Conservation (phyloP, 2,797 vertebrate genomes). For the Danio jaintianensis region DNA sequence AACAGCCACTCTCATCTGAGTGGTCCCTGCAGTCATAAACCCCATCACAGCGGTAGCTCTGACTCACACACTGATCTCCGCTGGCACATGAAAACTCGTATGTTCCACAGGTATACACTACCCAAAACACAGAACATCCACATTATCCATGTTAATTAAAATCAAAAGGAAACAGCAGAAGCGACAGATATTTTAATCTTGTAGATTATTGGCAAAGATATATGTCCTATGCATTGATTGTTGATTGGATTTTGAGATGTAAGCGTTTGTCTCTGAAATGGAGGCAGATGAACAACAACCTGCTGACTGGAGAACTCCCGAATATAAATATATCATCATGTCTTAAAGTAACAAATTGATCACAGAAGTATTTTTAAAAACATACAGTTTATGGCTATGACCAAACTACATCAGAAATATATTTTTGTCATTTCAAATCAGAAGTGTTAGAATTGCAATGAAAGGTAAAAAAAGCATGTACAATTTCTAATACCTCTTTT, state of each 20-base stretch:
- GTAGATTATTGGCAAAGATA: neutral
- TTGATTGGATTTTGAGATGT: neutral
- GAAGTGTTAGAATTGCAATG: no score
- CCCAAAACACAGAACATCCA: neutral
- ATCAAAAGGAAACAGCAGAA: neutral
- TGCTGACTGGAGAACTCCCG: neutral
- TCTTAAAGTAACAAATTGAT: no score
- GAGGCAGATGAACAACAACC: neutral
- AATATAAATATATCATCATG: neutral
- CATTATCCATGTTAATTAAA: neutral
- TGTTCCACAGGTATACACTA: constrained; percentile 86
- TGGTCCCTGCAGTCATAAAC: constrained; percentile 92
- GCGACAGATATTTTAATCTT: neutral
- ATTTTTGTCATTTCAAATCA: no score
- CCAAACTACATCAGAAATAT: no score
- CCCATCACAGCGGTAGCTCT: constrained; percentile 85
- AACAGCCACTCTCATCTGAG: constrained; percentile 88
- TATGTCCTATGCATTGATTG: neutral
- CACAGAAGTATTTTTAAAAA: no score
- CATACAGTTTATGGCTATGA: no score
- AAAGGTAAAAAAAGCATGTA: no score
- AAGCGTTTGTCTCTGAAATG: neutral
- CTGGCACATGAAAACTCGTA: constrained; percentile 87
- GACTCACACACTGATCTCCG: constrained; percentile 85
- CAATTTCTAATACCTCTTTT: no score